These are phyloP conservation scores for Phortica magna DNA, from an alignment of 2,888 invertebrate genomes.

Conservation along the genomic window DNA sequence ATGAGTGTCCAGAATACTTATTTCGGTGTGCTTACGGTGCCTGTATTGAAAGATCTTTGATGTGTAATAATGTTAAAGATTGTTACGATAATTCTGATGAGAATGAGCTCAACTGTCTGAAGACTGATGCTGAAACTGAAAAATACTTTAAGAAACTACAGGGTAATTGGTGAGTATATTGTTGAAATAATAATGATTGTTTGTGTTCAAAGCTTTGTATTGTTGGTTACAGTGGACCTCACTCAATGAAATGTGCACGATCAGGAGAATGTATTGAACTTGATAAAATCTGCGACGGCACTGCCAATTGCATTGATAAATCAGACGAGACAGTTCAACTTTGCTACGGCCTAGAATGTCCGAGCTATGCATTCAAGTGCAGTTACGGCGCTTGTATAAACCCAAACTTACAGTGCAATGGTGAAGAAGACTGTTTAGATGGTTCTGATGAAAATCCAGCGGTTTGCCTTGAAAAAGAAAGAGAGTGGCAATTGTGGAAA, in stretches of 20 bases:
- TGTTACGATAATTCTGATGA: constrained; percentile 65
- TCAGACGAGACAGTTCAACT: constrained; percentile 60
- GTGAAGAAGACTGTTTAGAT: constrained; percentile 59
- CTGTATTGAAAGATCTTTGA: constrained; percentile 50
- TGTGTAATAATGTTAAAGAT: constrained; percentile 54
- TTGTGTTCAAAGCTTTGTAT: neutral
- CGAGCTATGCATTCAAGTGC: constrained; percentile 63
- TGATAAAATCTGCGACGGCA: constrained; percentile 76
- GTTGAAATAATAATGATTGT: neutral
- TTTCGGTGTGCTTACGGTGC: constrained; percentile 66
- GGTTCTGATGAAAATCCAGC: constrained; percentile 62
- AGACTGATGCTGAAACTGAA: constrained; percentile 7
- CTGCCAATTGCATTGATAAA: constrained; percentile 54
- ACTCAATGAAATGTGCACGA: constrained; percentile 41
- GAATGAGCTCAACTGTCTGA: constrained; percentile 67
- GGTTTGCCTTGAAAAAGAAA: constrained; percentile 46
- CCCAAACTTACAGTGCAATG: constrained; percentile 55
- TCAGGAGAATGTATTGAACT: constrained; percentile 55
- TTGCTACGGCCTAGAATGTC: constrained; percentile 54
- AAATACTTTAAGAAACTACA: constrained; percentile 29
- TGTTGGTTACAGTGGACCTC: neutral
- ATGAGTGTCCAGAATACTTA: constrained; percentile 79
- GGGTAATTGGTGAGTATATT: constrained; percentile 46
- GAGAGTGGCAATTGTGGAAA: neutral
- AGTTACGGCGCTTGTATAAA: constrained; percentile 66